These are phyloP conservation scores for Myotis davidii DNA, from an alignment of 2,113 vertebrate genomes.

Conservation along the genomic window DNA sequence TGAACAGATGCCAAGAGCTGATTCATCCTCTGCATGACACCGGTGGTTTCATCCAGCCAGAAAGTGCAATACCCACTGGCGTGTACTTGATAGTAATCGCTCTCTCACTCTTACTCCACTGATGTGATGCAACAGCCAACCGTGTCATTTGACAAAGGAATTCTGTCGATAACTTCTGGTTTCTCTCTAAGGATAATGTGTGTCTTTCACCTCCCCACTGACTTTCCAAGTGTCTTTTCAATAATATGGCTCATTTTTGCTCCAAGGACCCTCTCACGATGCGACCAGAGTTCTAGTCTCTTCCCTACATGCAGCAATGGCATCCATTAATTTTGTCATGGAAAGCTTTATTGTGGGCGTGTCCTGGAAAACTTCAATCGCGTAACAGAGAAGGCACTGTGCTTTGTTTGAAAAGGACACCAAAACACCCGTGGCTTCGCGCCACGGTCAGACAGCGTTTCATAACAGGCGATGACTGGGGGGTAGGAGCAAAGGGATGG, in stretches of 20 bases:
- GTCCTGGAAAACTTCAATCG: slow-evolving; percentile 48
- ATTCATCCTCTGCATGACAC: slow-evolving; percentile 65
- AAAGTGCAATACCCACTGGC: slow-evolving; percentile 14
- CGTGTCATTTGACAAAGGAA: slow-evolving; percentile 21
- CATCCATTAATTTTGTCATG: slow-evolving; percentile 31
- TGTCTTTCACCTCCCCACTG: neutral
- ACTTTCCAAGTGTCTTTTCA: slow-evolving; percentile 55
- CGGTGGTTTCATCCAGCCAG: neutral
- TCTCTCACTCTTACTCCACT: neutral
- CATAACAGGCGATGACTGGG: neutral
- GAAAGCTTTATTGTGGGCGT: slow-evolving; percentile 31
- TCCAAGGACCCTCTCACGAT: neutral
- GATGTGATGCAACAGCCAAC: neutral
- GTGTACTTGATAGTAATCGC: neutral
- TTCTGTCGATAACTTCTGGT: slow-evolving; percentile 1
- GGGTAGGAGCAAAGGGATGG: neutral
- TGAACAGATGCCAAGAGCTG: slow-evolving; percentile 65
- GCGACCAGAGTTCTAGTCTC: neutral
- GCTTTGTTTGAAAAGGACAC: slow-evolving; percentile 75
- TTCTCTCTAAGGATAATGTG: slow-evolving; percentile 28
- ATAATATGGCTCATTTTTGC: slow-evolving; percentile 22
- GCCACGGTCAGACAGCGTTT: slow-evolving; percentile 57
- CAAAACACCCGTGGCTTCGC: slow-evolving; percentile 62
- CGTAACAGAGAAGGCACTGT: slow-evolving; percentile 72
- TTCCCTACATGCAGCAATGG: neutral